Evolutionary conservation across 2,888 invertebrate species (phyloP), one percentile per base, ranked within the genome.

Genomic region (Sisyra terminalis): DNA sequence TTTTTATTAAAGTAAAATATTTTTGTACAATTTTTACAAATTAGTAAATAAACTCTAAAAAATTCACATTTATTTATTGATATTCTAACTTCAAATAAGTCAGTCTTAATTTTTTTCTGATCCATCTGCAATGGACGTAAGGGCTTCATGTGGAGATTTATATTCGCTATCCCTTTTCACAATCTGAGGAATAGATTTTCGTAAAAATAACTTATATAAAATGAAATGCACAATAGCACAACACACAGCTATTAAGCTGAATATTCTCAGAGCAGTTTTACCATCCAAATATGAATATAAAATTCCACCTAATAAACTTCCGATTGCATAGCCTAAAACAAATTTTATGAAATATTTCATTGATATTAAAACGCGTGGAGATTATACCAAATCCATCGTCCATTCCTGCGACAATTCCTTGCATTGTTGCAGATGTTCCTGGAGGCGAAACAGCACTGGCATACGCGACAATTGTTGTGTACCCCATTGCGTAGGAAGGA

Each of bases 331-430:
- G 10, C 85, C 85, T 78, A 54, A 41, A 57, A 53, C 47, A 45
- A 42, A 44, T 13, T 2, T 11, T 39, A 7, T 3, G 3, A 13
- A 29, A 7, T 2, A 30, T 39, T 29, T 5, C 3, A 13, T n/a
- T 18, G 11, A 4, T 34, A 11, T 11, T 34, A 6, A 11, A n/a
- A 11, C 11, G 34, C 34, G 8, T 34, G 34, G 10, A 13, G 30
- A 11, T 10, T 34, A n/a, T 54, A 80, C 81, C 82, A 18, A 86
- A 64, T 0, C 87, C 87, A 54, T 88, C 88, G 55, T 87, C 87
- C 76, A 86, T 78, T n/a, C 86, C 87, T 1, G 86, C 85, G 30
- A 85, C 81, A 18, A 88, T 71, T 0, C 87, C 87, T 57, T 89
- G 88, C 45, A 88, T 78, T 0, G 87, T 87, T 6, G 86, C 86